Evolutionary conservation across 2,888 invertebrate species (phyloP), one percentile per base, ranked within the genome.

Genomic region (Drosophila putrida): DNA sequence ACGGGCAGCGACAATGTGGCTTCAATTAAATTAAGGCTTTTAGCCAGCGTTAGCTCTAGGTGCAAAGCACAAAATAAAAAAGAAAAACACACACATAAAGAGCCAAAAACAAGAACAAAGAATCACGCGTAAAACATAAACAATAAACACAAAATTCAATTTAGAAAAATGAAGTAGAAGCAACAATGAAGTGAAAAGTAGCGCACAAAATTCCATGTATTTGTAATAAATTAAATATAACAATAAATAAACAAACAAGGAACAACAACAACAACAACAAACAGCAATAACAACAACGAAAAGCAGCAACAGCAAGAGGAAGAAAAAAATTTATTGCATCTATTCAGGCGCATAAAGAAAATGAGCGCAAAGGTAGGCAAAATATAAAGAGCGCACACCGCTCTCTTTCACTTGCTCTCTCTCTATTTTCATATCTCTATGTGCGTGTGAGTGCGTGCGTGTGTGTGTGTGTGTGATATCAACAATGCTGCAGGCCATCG

Each of bases 291-390:
- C 3, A 49, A 44, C 11, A 47, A 27, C 25, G 33, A 51, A 33
- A 44, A 53, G 20, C 72, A 66, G 51, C 70, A 47, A 60, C 46
- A 68, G 57, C 44, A 41, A 55, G 36, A 25, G 20, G 39, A 61
- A 3, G 47, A 46, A 66, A 70, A 64, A 73, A 73, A 64, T 62
- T 63, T 55, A 76, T 86, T 86, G 84, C 84, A 88, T 86, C 68
- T 53, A 73, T 89, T 83, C 54, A 60, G 81, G 89, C 84, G 84
- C 84, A 88, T 74, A 88, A 74, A 74, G 71, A 84, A 84, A 88
- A 84, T 84, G 84, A 84, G 84, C 89, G 84, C 84, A 80, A 84
- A 84, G 84, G 84, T 88, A 88, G 71, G 86, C 20, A 20, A 20
- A 20, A 20, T 20, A 20, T 74, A 54, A 85, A 75, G 68, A 71